A percentile compares a stretch with the other conserved stretches of the same genome.
Evolutionary conservation across 2,797 vertebrate species (phyloP).

Genomic region (Bufotes viridis): DNA sequence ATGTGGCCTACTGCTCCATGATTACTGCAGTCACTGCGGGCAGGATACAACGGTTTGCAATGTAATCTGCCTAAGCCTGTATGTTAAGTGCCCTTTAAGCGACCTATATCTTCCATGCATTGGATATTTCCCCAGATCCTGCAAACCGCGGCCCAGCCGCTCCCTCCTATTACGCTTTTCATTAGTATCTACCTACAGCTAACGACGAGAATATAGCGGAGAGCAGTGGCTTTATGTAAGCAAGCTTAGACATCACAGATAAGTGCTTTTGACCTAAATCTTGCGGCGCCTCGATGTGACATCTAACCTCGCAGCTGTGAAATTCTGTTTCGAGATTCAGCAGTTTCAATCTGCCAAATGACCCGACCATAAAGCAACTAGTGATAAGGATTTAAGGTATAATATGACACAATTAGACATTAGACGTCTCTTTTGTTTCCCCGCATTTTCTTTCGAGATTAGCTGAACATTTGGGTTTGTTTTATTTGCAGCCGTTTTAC

Average conservation of each 20-base stretch:
- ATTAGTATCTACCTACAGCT: constrained; percentile 65
- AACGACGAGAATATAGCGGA: constrained; percentile 73
- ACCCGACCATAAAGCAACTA: constrained; percentile 76
- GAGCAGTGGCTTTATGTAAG: constrained; percentile 79
- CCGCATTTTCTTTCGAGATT: constrained; percentile 68
- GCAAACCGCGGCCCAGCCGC: neutral
- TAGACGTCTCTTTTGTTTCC: constrained; percentile 76
- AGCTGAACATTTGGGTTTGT: constrained; percentile 71
- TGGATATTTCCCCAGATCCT: neutral
- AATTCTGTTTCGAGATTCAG: constrained; percentile 79
- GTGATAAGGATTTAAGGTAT: constrained; percentile 78
- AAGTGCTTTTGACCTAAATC: constrained; percentile 83
- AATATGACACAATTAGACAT: constrained; percentile 82
- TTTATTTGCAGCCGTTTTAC: constrained; percentile 74
- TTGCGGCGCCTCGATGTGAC: constrained; percentile 77
- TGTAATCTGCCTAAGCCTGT: neutral
- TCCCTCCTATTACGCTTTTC: neutral
- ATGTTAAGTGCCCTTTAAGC: neutral
- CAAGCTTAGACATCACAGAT: constrained; percentile 81
- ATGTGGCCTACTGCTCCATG: neutral
- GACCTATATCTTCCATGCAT: neutral
- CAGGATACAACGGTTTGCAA: neutral
- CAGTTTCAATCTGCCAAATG: constrained; percentile 78
- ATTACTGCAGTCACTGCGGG: neutral
- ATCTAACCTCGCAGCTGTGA: constrained; percentile 79